Conservation (phyloP, 2,113 vertebrate genomes). For the Cebus imitator region DNA sequence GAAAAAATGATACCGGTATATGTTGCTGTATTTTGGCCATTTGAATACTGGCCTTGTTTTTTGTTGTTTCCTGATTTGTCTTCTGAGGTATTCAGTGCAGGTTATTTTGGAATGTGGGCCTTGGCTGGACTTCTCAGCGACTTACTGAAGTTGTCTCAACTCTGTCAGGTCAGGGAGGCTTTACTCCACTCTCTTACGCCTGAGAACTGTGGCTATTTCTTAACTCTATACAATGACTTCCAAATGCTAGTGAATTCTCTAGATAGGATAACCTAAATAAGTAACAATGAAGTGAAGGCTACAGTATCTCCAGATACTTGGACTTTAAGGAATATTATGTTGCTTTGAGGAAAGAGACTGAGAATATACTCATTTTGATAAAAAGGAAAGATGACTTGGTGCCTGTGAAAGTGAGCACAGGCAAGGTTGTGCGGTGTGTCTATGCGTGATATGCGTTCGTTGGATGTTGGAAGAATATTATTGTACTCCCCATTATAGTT, state of each 20-base stretch:
- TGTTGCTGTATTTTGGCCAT: background rate
- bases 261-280: background rate
- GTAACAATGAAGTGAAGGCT: background rate
- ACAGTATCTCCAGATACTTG: background rate
- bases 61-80: background rate
- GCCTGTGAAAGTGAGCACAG: background rate
- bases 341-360: background rate
- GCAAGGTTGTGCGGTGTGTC: accelerated
- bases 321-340: background rate
- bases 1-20: no score
- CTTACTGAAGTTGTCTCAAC: background rate
- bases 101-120: background rate
- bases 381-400: background rate
- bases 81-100: background rate
- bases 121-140: background rate
- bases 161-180: background rate
- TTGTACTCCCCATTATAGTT: background rate
- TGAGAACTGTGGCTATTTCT: background rate
- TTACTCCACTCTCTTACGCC: background rate
- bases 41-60: background rate
- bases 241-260: background rate
- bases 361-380: background rate
- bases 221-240: background rate
- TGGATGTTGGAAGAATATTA: background rate
- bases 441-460: background rate